Evolutionary conservation across 2,888 invertebrate genomes (phyloP), one percentile per base, ranked within the genome.

Genomic region (Leucoma salicis): DNA sequence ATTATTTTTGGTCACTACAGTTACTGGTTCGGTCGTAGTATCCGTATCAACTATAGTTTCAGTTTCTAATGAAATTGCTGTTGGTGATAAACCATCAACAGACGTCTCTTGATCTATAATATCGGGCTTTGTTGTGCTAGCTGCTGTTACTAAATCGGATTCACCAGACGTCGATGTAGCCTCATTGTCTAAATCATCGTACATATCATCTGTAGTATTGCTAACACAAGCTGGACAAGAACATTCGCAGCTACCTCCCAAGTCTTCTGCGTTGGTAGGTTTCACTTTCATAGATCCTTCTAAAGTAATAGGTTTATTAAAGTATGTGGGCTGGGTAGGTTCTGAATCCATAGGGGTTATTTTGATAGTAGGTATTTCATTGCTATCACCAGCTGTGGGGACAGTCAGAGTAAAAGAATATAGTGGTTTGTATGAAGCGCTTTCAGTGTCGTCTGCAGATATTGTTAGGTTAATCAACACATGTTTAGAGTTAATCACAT

Each of bases 391-490:
- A 58, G 91, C 87, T 39, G 93, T 93, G 7, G 96, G 96, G 41
- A 96, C 93, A 49, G 94, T 94, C 46, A 96, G 93, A 65, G 96
- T 95, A 58, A 96, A 86, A 25, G 95, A 93, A 83, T 96, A 96
- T 51, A 96, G 90, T 34, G 93, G 93, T 67, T 92, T 92, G 63
- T 92, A 89, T 54, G 76, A 70, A 46, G 80, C 75, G 53, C 72
- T 81, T 49, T 79, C 78, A 31, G 79, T 74, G 48, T 85, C 77
- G 65, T 95, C 95, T 31, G 95, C 93, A 46, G 94, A 93, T 66
- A 96, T 95, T 6, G 96, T 95, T 56, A 96, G 91, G 82, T 96
- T 96, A 48, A 96, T 94, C 56, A 95, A 87, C 62, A 96, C 93
- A 63, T 94, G 92, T 78, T 92, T 93, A 58, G 82, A 81, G 61